phyloP scores from a whole-genome alignment of 2,113 vertebrate species.

The Carassius auratus region DNA sequence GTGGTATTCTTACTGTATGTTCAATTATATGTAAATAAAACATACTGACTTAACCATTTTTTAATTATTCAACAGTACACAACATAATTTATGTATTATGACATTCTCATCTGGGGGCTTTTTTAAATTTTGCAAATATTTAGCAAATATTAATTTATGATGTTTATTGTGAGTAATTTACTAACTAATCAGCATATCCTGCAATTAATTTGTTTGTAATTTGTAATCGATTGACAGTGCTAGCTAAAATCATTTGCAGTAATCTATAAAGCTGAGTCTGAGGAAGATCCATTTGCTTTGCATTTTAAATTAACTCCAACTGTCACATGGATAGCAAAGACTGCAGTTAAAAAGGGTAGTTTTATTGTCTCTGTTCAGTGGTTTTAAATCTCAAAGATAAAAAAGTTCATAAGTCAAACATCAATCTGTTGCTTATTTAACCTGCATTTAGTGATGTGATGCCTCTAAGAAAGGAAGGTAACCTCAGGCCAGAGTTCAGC shows the following conservation, averaged over 20 bases:
- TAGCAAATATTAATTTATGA: not conserved
- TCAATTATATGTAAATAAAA: not conserved
- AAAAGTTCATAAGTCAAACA: not conserved
- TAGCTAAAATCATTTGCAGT: not conserved
- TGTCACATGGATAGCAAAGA: not conserved
- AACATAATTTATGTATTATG: not conserved
- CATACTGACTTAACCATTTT: not conserved
- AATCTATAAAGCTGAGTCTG: not conserved
- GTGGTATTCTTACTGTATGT: not conserved
- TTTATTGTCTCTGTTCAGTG: not conserved
- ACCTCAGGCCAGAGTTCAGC: not conserved
- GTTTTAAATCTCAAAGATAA: not conserved
- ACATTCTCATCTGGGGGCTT: not conserved
- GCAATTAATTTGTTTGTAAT: not conserved
- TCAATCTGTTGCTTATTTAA: slow-evolving; percentile 1
- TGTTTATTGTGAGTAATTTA: not conserved
- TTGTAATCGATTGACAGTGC: not conserved
- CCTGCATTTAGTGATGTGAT: slow-evolving; percentile 18
- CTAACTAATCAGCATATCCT: not conserved
- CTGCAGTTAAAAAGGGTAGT: not conserved
- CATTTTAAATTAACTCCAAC: not conserved
- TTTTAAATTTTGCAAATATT: not conserved
- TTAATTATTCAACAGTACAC: not conserved
- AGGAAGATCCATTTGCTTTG: not conserved
- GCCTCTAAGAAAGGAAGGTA: not conserved